These are phyloP conservation scores for Cercopithecus mona DNA, from an alignment of 2,113 vertebrate species.

Conservation along the genomic window DNA sequence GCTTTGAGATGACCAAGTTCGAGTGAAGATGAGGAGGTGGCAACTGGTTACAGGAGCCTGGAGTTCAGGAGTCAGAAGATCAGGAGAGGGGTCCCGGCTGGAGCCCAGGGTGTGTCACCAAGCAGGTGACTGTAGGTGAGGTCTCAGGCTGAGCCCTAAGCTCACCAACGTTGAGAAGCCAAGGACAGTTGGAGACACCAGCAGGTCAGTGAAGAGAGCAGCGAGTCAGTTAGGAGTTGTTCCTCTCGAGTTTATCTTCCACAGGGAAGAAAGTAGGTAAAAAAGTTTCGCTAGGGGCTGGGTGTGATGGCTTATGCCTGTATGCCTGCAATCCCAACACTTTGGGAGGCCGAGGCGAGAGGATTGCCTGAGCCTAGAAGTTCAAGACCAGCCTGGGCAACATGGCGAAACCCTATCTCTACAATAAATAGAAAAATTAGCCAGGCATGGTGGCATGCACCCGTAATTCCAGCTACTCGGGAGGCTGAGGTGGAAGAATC, in stretches of 20 bases:
- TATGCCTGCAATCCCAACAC: too few species aligned
- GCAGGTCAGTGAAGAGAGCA: background rate
- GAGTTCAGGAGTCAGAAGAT: background rate
- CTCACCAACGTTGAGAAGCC: rapidly evolving
- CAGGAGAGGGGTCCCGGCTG: background rate
- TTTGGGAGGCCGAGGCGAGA: too few species aligned
- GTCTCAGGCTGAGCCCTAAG: background rate
- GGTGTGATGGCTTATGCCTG: too few species aligned
- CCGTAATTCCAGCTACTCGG: too few species aligned
- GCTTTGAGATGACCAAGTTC: rapidly evolving
- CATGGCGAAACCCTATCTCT: too few species aligned
- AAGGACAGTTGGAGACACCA: rapidly evolving
- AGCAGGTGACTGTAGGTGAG: background rate
- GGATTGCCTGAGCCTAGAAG: too few species aligned
- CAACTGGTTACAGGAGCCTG: too few species aligned
- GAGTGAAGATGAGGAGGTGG: rapidly evolving
- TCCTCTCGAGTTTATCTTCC: background rate
- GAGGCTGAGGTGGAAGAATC: too few species aligned
- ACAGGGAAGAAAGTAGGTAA: background rate
- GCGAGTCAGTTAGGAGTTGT: background rate
- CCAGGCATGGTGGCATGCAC: too few species aligned
- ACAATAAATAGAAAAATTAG: too few species aligned
- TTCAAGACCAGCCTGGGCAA: too few species aligned
- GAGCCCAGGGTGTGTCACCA: background rate
- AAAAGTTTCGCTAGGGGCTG: background rate